Percentiles rank a stretch among this genome's conserved stretches.
These are phyloP conservation scores for Heliopora coerulea DNA, from an alignment of 92 coral and sea anemone genomes.

Conservation along the genomic window DNA sequence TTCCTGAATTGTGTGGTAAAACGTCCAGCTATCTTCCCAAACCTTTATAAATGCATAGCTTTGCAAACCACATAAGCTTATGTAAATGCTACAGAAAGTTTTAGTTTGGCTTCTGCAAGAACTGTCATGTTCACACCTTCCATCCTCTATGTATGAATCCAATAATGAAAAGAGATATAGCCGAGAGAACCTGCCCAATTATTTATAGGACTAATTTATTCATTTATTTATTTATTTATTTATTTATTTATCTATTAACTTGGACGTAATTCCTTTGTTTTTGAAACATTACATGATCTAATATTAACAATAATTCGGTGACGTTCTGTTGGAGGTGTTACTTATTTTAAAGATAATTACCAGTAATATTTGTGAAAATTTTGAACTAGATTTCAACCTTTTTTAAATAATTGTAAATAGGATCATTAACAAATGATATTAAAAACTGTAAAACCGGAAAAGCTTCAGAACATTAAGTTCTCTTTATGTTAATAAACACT, in stretches of 20 bases:
- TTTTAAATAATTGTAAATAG: constrained; percentile 42
- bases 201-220: constrained; percentile 38
- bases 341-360: constrained; percentile 29
- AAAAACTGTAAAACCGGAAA: neutral
- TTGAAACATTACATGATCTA: constrained; percentile 3
- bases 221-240: constrained; percentile 9
- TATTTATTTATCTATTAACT: constrained; percentile 25
- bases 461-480: too few relatives aligned
- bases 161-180: neutral
- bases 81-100: too few relatives aligned
- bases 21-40: too few relatives aligned
- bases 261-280: neutral
- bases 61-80: too few relatives aligned
- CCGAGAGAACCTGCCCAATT: neutral
- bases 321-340: neutral
- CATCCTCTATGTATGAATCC: neutral
- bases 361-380: constrained; percentile 35
- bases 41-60: too few relatives aligned
- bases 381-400: constrained; percentile 13
- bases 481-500: too few relatives aligned
- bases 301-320: constrained; percentile 6
- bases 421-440: constrained; percentile 31
- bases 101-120: too few relatives aligned
- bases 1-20: too few relatives aligned
- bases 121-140: too few relatives aligned